Base-by-base conservation (phyloP, 1,140 invertebrate species). In the Drosophila dunni region DNA sequence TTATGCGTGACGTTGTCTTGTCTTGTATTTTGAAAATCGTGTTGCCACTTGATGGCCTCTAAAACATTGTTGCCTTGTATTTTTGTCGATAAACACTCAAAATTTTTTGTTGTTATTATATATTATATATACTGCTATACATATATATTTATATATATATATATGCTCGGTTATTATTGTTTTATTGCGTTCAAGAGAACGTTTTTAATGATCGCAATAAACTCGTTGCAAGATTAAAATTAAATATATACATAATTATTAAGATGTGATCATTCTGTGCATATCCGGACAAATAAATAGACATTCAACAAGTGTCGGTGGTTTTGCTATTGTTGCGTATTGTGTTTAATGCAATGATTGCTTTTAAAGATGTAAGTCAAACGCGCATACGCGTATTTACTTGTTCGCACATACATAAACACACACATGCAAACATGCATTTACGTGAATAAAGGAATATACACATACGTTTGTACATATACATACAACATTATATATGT, bases 331-430 rank as follows among this genome's bases (percentile, higher is more conserved):
- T 17, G n/a, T 7, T 5, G 36, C n/a, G 17, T n/a, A 62, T 8
- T 9, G 45, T 9, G 45, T 20, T 15, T 11, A 40, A 33, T 51
- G 65, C 63, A 75, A 83, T 81, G 81, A 56, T 65, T 48, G 44
- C 67, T 10, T 63, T 8, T 46, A 77, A 73, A 73, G 11, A 66
- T 67, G 83, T 88, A 88, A 82, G 82, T 88, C 57, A 42, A 57
- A 44, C 48, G 83, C 83, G 83, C 82, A 86, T 40, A 67, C 79
- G 42, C 51, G 40, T 42, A 42, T 46, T n/a, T 7, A 15, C 2
- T 42, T 42, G 29, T 38, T 36, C 13, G 36, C 36, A 74, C 20
- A 17, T 57, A 24, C 1, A 48, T 50, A 46, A 6, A 20, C 34
- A 53, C n/a, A 38, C 56, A 42, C 17, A 10, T 46, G 40, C 10